phyloP scores from a whole-genome alignment of 2,888 invertebrate species.

The Tuta absoluta region DNA sequence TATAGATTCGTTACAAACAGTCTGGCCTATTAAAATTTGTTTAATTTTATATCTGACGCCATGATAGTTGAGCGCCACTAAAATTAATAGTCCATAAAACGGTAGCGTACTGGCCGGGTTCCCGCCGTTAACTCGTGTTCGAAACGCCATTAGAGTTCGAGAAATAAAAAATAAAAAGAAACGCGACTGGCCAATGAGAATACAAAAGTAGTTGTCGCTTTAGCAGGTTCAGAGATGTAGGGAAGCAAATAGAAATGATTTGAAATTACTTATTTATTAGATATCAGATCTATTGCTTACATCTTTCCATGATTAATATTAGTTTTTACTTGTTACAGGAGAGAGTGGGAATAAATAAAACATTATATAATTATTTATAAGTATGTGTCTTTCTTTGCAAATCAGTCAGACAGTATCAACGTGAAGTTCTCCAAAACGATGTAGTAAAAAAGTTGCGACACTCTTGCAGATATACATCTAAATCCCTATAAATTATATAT shows the following conservation, averaged over 20 bases:
- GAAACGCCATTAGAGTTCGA: conserved; percentile 58
- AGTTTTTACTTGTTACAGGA: no score
- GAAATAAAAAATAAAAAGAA: conserved; percentile 46
- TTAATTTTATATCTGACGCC: conserved; percentile 21
- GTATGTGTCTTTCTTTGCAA: no score
- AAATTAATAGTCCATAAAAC: conserved; percentile 74
- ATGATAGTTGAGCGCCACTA: conserved; percentile 46
- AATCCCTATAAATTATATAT: no score
- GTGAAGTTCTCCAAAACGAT: no score
- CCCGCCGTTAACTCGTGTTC: conserved; percentile 62
- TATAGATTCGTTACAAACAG: conserved; percentile 24
- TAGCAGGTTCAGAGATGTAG: neutral
- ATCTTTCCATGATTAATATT: no score
- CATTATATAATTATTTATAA: no score
- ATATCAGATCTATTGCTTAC: neutral
- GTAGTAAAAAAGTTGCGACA: no score
- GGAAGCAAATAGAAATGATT: neutral
- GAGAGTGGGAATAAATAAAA: no score
- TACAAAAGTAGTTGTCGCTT: conserved; percentile 35
- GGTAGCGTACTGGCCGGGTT: conserved; percentile 62
- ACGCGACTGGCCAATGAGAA: conserved; percentile 42
- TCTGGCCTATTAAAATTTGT: conserved; percentile 30
- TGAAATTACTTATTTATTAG: neutral
- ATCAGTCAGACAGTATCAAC: no score
- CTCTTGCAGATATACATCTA: no score